These are phyloP conservation scores for Neomicropteryx cornuta DNA, from an alignment of 1,140 invertebrate genomes.

Conservation along the genomic window DNA sequence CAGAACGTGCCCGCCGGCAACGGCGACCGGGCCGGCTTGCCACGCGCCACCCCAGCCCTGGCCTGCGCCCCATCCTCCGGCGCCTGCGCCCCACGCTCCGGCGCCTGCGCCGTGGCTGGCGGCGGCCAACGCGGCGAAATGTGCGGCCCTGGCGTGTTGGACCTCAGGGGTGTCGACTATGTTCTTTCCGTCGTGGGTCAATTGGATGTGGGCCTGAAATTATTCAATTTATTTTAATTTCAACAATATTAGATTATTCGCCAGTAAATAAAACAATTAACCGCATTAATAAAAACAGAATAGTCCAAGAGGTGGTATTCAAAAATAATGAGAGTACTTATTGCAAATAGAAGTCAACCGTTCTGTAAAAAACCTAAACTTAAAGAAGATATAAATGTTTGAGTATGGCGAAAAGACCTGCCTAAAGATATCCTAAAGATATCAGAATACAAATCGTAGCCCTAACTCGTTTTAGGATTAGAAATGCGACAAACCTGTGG, in stretches of 20 bases:
- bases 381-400: no score
- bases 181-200: constrained; percentile 38
- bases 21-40: constrained; percentile 41
- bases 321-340: no score
- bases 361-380: no score
- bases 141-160: constrained; percentile 32
- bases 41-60: constrained; percentile 8
- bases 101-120: constrained; percentile 30
- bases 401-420: no score
- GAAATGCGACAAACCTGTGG: no score
- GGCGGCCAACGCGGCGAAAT: constrained; percentile 28
- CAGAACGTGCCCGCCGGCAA: constrained; percentile 40
- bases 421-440: no score
- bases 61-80: constrained; percentile 26
- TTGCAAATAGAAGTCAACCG: no score
- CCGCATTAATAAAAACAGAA: no score
- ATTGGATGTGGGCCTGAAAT: constrained; percentile 32
- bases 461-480: no score
- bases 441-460: no score
- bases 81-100: constrained; percentile 15
- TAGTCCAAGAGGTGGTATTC: no score
- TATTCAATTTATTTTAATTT: neutral
- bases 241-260: neutral
- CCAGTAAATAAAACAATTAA: neutral
- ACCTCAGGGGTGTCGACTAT: constrained; percentile 39